phyloP scores from a whole-genome alignment of 1,140 invertebrate species.

The Cyclargus thomasi region DNA sequence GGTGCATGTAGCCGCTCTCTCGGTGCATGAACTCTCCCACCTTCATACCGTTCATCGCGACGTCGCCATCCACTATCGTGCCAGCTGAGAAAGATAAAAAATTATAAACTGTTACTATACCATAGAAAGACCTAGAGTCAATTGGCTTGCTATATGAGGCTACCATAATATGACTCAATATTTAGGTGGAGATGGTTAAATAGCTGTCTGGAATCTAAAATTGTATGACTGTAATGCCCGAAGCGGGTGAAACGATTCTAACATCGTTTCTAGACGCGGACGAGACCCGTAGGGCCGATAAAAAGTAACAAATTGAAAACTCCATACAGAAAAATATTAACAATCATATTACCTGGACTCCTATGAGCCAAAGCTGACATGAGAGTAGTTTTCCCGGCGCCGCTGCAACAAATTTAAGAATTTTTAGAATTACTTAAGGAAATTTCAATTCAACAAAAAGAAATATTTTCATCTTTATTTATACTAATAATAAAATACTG shows the following conservation, averaged over 20 bases:
- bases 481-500: no score
- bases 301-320: no score
- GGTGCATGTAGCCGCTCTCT: constrained; percentile 94
- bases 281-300: no score
- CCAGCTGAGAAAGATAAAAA: constrained; percentile 41
- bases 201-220: no score
- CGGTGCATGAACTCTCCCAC: constrained; percentile 84
- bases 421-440: background rate
- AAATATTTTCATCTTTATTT: no score
- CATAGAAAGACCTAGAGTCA: no score
- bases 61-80: constrained; percentile 84
- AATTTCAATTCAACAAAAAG: background rate
- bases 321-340: background rate
- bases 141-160: no score
- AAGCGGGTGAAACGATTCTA: no score
- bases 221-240: no score
- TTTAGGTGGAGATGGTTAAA: no score
- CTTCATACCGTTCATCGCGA: constrained; percentile 81
- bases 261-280: no score
- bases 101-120: background rate
- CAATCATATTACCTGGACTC: constrained; percentile 76
- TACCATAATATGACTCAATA: no score
- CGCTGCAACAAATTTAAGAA: constrained; percentile 75
- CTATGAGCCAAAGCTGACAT: constrained; percentile 91
- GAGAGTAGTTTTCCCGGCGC: constrained; percentile 96